Evolutionary conservation across 2,113 vertebrate genomes (phyloP).

Genomic region (Apus apus): DNA sequence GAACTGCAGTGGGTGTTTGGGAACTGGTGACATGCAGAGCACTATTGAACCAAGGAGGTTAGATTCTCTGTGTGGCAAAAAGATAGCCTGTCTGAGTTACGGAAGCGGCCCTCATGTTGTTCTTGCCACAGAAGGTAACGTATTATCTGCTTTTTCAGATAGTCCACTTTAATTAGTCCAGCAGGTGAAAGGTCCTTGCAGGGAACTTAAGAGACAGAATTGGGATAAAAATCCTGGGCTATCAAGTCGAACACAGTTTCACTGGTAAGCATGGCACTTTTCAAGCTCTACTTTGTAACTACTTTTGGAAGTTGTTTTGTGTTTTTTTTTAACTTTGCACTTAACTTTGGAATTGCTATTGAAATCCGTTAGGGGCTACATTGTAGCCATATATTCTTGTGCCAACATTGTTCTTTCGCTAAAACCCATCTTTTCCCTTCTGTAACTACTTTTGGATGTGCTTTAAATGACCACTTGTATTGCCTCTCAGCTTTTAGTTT

Average conservation of each 20-base stretch:
- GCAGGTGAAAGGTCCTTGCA: background rate
- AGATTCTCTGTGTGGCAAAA: slow-evolving; percentile 91
- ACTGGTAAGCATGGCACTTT: background rate
- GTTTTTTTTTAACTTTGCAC: background rate
- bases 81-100: slow-evolving; percentile 92
- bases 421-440: background rate
- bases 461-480: background rate
- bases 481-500: background rate
- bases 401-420: background rate
- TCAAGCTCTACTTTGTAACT: background rate
- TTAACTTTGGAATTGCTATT: background rate
- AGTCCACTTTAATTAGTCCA: background rate
- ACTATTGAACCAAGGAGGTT: slow-evolving; percentile 91
- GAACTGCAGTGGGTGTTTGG: slow-evolving; percentile 95
- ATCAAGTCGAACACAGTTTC: background rate
- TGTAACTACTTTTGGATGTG: background rate
- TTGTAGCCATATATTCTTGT: background rate
- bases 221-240: background rate
- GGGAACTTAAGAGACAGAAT: background rate
- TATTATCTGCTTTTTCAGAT: background rate
- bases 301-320: background rate
- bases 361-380: background rate
- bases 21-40: slow-evolving; percentile 92
- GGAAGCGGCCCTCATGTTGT: slow-evolving; percentile 96
- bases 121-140: slow-evolving; percentile 89